These are phyloP conservation scores for Dysidea cf. avara DNA, from an alignment of 37 sponge, comb jelly and placozoan species.

Conservation along the genomic window DNA sequence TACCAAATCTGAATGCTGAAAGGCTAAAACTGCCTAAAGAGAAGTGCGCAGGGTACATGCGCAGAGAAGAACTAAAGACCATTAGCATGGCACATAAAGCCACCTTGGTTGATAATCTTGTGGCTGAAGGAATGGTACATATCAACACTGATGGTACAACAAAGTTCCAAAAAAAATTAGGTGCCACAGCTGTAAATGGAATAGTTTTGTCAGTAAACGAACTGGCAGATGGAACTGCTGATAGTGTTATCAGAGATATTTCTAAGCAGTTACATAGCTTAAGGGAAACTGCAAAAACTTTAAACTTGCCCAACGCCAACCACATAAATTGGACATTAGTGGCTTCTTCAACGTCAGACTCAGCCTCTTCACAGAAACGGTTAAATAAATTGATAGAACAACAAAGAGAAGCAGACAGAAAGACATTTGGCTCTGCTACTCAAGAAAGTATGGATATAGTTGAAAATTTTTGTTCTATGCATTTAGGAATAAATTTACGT, in stretches of 20 bases:
- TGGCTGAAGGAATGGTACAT: not conserved
- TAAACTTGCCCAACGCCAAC: slow-evolving; percentile 20
- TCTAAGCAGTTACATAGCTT: slow-evolving; percentile 16
- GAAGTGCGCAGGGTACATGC: slow-evolving; percentile 31
- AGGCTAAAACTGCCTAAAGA: slow-evolving; percentile 19
- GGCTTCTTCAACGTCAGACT: slow-evolving; percentile 26
- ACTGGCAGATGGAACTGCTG: slow-evolving; percentile 21
- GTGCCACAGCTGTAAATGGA: slow-evolving; percentile 26
- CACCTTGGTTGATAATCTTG: not conserved
- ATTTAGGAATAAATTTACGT: slow-evolving; percentile 16
- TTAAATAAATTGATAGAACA: slow-evolving; percentile 7
- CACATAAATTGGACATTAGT: slow-evolving; percentile 38
- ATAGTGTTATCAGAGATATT: slow-evolving; percentile 14
- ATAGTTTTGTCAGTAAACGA: slow-evolving; percentile 22
- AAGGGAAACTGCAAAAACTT: slow-evolving; percentile 15
- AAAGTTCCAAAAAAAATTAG: slow-evolving; percentile 25
- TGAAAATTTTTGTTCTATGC: slow-evolving; percentile 18
- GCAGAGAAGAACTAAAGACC: slow-evolving; percentile 37
- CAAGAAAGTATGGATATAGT: not conserved
- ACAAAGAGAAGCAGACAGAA: slow-evolving; percentile 20
- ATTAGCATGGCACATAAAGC: slow-evolving; percentile 37
- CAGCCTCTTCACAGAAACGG: slow-evolving; percentile 25
- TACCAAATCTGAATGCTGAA: slow-evolving; percentile 16
- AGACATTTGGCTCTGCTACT: slow-evolving; percentile 6
- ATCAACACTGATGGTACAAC: slow-evolving; percentile 56